Conservation (phyloP, 53 echinoderm and acorn worm genomes). For the Crossaster papposus region DNA sequence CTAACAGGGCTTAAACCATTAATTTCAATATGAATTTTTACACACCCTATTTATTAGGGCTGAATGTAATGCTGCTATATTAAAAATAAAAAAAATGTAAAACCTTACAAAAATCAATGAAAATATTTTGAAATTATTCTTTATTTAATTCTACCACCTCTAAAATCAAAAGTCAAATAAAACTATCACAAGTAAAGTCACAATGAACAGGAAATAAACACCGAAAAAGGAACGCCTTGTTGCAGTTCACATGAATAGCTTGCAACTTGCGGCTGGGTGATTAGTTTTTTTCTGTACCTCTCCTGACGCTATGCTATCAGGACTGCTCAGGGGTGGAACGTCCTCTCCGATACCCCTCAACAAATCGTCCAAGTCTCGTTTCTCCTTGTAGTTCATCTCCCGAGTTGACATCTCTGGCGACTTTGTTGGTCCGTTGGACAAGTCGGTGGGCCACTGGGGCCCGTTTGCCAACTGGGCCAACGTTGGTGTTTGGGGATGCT, state of each 20-base stretch:
- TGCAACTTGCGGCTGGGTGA: neutral
- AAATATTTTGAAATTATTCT: neutral
- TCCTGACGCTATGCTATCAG: conserved; percentile 25
- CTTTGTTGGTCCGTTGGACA: conserved; percentile 49
- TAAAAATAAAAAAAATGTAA: too few species aligned
- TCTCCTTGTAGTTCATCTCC: conserved; percentile 79
- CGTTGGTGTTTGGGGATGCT: conserved; percentile 4
- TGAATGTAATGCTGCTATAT: too few species aligned
- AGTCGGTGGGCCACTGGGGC: conserved; percentile 21
- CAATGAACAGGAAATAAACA: too few species aligned
- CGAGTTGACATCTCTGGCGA: conserved; percentile 16
- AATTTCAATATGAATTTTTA: too few species aligned
- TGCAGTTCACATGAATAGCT: neutral
- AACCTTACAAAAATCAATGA: too few species aligned
- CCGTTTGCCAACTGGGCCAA: neutral
- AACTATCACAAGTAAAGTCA: too few species aligned
- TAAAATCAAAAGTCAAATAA: neutral
- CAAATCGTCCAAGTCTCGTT: conserved; percentile 81
- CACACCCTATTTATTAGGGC: too few species aligned
- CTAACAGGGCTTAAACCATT: too few species aligned
- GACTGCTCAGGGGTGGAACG: neutral
- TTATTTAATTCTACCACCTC: neutral
- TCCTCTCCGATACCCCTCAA: conserved; percentile 67
- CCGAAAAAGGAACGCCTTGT: too few species aligned
- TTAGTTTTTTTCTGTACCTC: conserved; percentile 13